A percentile compares a stretch with the other conserved stretches of the same genome.
These are phyloP conservation scores for Melanogrammus aeglefinus DNA, from an alignment of 2,797 vertebrate genomes.

Conservation along the genomic window DNA sequence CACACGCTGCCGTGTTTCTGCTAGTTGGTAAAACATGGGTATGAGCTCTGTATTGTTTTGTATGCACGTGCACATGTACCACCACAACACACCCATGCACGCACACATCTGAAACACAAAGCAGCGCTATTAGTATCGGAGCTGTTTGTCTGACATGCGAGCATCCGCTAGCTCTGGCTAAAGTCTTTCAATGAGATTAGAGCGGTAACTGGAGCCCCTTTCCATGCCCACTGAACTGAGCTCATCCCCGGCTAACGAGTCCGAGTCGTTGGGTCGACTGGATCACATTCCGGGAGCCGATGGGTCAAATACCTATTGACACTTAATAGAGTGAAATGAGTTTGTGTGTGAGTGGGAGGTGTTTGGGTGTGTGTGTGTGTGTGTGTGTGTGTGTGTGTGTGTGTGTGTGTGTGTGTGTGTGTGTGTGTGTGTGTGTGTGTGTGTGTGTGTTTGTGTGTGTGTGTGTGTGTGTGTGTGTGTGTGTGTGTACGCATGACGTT, in stretches of 20 bases:
- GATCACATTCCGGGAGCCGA: slow-evolving; percentile 75
- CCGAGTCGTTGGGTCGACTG: slow-evolving; percentile 59
- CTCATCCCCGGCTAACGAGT: slow-evolving; percentile 79
- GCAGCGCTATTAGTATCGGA: slow-evolving; percentile 71
- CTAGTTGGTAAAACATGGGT: slow-evolving; percentile 1
- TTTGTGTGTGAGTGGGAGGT: slow-evolving; percentile 28
- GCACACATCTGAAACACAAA: slow-evolving; percentile 50
- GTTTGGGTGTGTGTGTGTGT: slow-evolving; percentile 9
- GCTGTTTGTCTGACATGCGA: slow-evolving; percentile 85
- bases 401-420: not conserved
- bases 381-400: slow-evolving; percentile 12
- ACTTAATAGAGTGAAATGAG: slow-evolving; percentile 68
- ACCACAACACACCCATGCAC: slow-evolving; percentile 31
- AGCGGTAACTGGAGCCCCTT: slow-evolving; percentile 83
- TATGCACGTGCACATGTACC: slow-evolving; percentile 14
- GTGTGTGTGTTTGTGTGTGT: slow-evolving; percentile 35
- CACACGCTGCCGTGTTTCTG: slow-evolving; percentile 16
- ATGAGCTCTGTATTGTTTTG: slow-evolving; percentile 2
- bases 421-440: not conserved
- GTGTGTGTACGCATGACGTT: not conserved
- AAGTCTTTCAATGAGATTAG: slow-evolving; percentile 89
- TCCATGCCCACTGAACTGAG: slow-evolving; percentile 76
- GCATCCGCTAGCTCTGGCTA: slow-evolving; percentile 81
- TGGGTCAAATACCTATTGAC: slow-evolving; percentile 76
- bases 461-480: not conserved